A percentile compares a stretch with the other conserved stretches of the same genome.
phyloP scores from a whole-genome alignment of 1,140 invertebrate species.

The Dendroctonus valens region DNA sequence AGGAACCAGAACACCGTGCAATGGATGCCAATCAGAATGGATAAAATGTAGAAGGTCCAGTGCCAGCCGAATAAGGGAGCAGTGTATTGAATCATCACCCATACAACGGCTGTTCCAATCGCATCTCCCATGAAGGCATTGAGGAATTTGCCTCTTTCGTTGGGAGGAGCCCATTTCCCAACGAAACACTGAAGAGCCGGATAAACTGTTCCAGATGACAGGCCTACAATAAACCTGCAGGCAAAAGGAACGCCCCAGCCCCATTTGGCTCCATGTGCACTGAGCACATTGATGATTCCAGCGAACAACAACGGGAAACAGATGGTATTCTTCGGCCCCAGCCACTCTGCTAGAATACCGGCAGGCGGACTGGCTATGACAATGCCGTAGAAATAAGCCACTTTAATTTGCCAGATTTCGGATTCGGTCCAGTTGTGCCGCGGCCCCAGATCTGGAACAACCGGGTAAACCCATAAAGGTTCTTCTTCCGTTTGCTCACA shows the following conservation, averaged over 20 bases:
- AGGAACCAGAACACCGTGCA: conserved; percentile 45
- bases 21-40: conserved; percentile 14
- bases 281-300: conserved; percentile 21
- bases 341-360: conserved; percentile 42
- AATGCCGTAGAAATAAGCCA: conserved; percentile 65
- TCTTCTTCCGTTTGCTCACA: conserved; percentile 2
- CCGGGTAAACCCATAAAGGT: not conserved
- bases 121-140: conserved; percentile 71
- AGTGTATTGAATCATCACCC: conserved; percentile 64
- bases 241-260: conserved; percentile 21
- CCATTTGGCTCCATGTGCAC: conserved; percentile 6
- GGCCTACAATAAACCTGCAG: conserved; percentile 29
- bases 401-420: conserved; percentile 61
- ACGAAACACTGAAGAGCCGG: conserved; percentile 71
- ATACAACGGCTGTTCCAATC: conserved; percentile 75
- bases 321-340: conserved; percentile 39
- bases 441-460: conserved; percentile 26
- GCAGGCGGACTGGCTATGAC: conserved; percentile 34
- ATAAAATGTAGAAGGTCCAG: conserved; percentile 48
- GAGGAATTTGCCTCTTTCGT: conserved; percentile 73
- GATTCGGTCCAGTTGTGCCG: conserved; percentile 58
- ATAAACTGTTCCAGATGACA: conserved; percentile 61
- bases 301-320: conserved; percentile 16
- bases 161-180: conserved; percentile 69
- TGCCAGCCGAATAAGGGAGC: conserved; percentile 68